These are phyloP conservation scores for Clepsis dumicolana DNA, from an alignment of 2,888 invertebrate genomes.

Conservation along the genomic window DNA sequence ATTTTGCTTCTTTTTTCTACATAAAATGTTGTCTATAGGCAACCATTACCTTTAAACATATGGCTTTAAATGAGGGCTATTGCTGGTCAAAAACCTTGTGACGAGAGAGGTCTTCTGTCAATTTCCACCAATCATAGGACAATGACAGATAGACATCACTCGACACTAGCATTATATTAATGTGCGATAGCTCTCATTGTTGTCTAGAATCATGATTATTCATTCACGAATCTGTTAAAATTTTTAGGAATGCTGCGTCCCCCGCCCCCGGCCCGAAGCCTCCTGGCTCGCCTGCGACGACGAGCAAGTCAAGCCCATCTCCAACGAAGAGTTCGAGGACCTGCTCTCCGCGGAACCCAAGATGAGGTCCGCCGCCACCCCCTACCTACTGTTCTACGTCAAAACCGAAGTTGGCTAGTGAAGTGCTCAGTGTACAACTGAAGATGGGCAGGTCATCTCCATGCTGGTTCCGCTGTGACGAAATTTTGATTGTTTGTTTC, in stretches of 20 bases:
- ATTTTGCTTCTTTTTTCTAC: too few species aligned
- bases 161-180: too few species aligned
- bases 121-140: too few species aligned
- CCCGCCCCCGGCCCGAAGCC: slow-evolving; percentile 71
- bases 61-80: too few species aligned
- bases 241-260: slow-evolving; percentile 81
- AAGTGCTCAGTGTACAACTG: not conserved
- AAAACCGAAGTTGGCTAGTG: slow-evolving; percentile 84
- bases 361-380: slow-evolving; percentile 92
- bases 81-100: too few species aligned
- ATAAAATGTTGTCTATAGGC: too few species aligned
- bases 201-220: not conserved
- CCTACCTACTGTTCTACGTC: slow-evolving; percentile 94
- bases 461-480: not conserved
- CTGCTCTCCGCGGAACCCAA: slow-evolving; percentile 90
- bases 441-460: not conserved
- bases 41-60: too few species aligned
- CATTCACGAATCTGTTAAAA: too few species aligned
- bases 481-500: not conserved
- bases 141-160: too few species aligned
- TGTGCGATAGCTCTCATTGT: too few species aligned
- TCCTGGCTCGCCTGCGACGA: slow-evolving; percentile 96
- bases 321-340: slow-evolving; percentile 92
- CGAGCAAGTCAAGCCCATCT: slow-evolving; percentile 92
- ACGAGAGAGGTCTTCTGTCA: too few species aligned